Conservation (phyloP, 2,888 invertebrate species). For the Cephus pulcher region DNA sequence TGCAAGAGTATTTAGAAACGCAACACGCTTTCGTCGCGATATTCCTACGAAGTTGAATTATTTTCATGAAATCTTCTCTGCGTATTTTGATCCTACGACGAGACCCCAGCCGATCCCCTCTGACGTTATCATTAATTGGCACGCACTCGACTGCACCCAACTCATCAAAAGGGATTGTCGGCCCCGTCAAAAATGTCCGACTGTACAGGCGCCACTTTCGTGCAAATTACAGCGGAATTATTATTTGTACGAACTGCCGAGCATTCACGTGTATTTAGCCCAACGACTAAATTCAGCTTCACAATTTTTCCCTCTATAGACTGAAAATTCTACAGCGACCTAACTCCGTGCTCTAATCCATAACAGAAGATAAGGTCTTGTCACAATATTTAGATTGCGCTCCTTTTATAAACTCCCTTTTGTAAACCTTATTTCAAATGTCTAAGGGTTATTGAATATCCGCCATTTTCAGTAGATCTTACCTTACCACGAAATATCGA, state of each 20-base stretch:
- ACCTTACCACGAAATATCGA: background rate
- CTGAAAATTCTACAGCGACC: too few relatives aligned
- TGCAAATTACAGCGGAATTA: background rate
- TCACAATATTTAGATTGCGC: background rate
- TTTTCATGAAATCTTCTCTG: background rate
- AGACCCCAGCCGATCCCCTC: conserved; percentile 8
- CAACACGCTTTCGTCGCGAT: background rate
- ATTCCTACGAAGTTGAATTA: background rate
- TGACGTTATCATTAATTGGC: conserved; percentile 48
- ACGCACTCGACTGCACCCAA: conserved; percentile 48
- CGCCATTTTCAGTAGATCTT: background rate
- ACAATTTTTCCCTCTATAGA: background rate
- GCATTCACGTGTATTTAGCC: background rate
- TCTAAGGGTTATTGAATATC: background rate
- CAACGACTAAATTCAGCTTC: background rate
- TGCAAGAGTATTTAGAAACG: background rate
- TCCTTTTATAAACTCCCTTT: background rate
- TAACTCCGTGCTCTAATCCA: too few relatives aligned
- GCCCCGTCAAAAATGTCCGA: background rate
- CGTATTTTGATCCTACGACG: background rate
- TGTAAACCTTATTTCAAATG: background rate
- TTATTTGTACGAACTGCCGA: background rate
- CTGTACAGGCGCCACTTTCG: background rate
- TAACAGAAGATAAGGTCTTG: background rate
- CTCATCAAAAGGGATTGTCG: conserved; percentile 52